These are phyloP conservation scores for Ahaetulla prasina DNA, from an alignment of 2,113 vertebrate species.

Conservation along the genomic window DNA sequence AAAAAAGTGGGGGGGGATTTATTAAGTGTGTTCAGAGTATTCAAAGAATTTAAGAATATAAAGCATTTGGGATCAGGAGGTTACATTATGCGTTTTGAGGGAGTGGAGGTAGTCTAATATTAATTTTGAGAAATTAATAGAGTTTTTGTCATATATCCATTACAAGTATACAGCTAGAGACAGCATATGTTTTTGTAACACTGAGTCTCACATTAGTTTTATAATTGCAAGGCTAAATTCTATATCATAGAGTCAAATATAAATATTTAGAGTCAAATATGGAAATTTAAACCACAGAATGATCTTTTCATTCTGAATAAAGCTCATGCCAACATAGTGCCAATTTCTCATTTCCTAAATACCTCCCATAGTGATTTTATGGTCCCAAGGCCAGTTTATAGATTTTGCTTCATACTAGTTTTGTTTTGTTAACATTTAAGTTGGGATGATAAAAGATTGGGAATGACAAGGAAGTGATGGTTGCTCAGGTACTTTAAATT, in stretches of 20 bases:
- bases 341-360: conserved; percentile 57
- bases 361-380: conserved; percentile 57
- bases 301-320: conserved; percentile 63
- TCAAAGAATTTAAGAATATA: conserved; percentile 2
- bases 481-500: conserved; percentile 29
- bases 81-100: background rate
- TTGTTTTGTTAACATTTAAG: conserved; percentile 45
- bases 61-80: background rate
- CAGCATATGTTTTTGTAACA: conserved; percentile 30
- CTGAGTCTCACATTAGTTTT: conserved; percentile 48
- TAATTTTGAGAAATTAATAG: conserved; percentile 19
- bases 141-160: conserved; percentile 33
- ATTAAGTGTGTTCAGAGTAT: conserved; percentile 6
- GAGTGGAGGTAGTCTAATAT: background rate
- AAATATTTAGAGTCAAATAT: too few relatives aligned
- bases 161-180: conserved; percentile 15
- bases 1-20: background rate
- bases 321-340: conserved; percentile 61
- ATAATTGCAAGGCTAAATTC: conserved; percentile 55
- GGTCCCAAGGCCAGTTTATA: conserved; percentile 52
- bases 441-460: conserved; percentile 42
- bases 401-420: conserved; percentile 42
- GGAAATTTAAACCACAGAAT: conserved; percentile 65
- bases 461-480: conserved; percentile 21
- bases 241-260: conserved; percentile 55